Base-by-base conservation (phyloP, 2,888 invertebrate genomes). In the Ganaspis brasiliensis region DNA sequence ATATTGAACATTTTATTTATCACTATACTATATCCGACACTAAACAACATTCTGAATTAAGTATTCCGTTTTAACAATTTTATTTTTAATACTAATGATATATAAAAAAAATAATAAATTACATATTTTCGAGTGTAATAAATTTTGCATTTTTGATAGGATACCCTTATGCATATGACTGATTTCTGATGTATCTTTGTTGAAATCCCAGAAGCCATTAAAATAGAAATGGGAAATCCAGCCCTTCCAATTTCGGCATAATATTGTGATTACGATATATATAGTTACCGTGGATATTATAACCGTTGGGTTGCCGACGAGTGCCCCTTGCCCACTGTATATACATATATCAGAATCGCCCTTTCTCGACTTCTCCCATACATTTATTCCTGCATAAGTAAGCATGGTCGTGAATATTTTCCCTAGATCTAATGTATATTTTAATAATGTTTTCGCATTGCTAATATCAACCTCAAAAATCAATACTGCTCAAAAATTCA, bases 241-340 rank as follows among this genome's bases (percentile, higher is more conserved):
- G 86, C 87, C 87, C 89, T 88, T 87, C 87, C 89, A 88, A 89
- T 89, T 90, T 85, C 87, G 84, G 88, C 87, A 90, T 89, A 90
- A 90, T 90, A 90, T 90, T 89, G 88, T 90, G 90, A 90, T 90
- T 89, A 88, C 90, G 88, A 87, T 89, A 89, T 87, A 85, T 83
- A 79, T 75, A 67, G 77, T 75, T 76, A 75, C 73, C 61, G 72
- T 67, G 72, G 73, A 52, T 74, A 57, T 75, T 76, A 72, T 73
- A 55, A 73, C 77, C 75, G 73, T 63, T 70, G 76, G 72, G 72
- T 74, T 76, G 57, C 24, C 61, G 75, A 76, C 75, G 85, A 85
- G 85, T 86, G 83, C 84, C 83, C 83, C 84, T 85, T 85, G 85
- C 84, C 85, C 86, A 73, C 80, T 81, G 74, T 80, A 80, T 82